phyloP scores from a whole-genome alignment of 2,113 vertebrate genomes.

The Tragelaphus strepsiceros region DNA sequence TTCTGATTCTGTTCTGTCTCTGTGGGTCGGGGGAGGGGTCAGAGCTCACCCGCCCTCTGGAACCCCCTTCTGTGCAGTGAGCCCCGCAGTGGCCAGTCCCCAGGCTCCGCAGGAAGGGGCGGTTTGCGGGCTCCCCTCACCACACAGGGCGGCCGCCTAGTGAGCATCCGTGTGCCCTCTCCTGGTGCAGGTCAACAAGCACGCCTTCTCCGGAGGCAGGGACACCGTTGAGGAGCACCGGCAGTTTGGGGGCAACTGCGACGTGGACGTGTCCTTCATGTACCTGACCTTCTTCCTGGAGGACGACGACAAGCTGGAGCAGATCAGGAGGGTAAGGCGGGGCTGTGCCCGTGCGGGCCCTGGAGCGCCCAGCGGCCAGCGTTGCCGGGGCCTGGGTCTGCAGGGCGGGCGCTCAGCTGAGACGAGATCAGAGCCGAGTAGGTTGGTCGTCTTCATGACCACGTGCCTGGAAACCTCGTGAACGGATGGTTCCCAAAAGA shows the following conservation, averaged over 20 bases:
- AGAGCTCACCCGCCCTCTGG: rapidly evolving
- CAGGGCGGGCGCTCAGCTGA: too few species aligned
- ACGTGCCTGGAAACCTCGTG: rapidly evolving
- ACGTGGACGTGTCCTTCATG: conserved; percentile 96
- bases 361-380: rapidly evolving
- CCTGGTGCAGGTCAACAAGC: conserved; percentile 91
- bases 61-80: rapidly evolving
- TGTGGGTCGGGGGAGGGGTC: neutral
- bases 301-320: conserved; percentile 92
- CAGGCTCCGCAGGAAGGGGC: neutral
- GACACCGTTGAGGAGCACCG: conserved; percentile 96
- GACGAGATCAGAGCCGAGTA: rapidly evolving
- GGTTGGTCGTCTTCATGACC: neutral
- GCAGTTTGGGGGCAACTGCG: conserved; percentile 91
- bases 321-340: conserved; percentile 89
- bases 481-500: neutral
- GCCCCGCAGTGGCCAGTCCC: rapidly evolving
- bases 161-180: rapidly evolving
- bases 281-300: conserved; percentile 98
- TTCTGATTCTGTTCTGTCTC: neutral
- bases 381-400: neutral
- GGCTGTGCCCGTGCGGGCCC: neutral
- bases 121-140: neutral
- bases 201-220: conserved; percentile 96
- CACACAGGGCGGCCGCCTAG: rapidly evolving